Evolutionary conservation across 2,888 invertebrate species (phyloP).

Genomic region (Adineta ricciae): DNA sequence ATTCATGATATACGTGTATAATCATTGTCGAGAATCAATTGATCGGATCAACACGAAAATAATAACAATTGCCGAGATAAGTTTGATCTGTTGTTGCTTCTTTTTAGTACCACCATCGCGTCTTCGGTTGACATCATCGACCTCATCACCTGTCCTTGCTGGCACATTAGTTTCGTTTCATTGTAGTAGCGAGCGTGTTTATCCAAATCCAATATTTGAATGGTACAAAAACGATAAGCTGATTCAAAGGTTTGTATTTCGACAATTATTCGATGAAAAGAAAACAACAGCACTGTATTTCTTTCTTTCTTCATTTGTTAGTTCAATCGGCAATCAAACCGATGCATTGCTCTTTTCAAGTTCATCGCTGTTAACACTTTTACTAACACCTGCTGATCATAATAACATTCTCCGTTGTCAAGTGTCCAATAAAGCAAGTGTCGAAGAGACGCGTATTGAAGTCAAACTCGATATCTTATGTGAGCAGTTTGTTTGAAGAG

Average conservation of each 20-base stretch:
- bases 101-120: not conserved
- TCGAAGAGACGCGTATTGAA: not conserved
- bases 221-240: slow-evolving; percentile 18
- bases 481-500: not conserved
- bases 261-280: not conserved
- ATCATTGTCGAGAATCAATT: no score
- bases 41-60: no score
- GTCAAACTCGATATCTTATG: not conserved
- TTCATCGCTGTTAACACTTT: not conserved
- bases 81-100: not conserved
- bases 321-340: slow-evolving; percentile 12
- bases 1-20: no score
- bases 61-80: no score
- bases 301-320: not conserved
- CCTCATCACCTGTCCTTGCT: not conserved
- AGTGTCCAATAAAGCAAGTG: slow-evolving; percentile 16
- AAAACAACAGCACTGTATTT: no score
- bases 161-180: not conserved
- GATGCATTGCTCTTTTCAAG: not conserved
- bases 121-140: not conserved
- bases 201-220: slow-evolving; percentile 21
- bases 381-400: slow-evolving; percentile 14
- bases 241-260: not conserved
- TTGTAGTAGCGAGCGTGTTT: not conserved
- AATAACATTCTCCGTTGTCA: not conserved